Base-by-base conservation (phyloP, 2,797 vertebrate species). In the Hylomyscus alleni region DNA sequence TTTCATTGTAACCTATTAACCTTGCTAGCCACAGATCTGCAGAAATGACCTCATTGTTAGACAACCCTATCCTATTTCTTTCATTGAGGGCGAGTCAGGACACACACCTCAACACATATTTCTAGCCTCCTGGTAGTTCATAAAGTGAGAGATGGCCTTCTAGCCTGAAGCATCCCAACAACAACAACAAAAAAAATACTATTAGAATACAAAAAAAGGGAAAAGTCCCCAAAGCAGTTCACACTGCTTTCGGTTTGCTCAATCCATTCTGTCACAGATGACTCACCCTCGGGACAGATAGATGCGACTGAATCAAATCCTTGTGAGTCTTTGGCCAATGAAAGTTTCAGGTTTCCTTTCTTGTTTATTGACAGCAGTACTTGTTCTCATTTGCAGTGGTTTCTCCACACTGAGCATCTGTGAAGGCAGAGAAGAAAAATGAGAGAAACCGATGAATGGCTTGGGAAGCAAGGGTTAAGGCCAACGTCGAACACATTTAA, bases 11-110 rank as follows among this genome's bases (percentile, higher is more conserved):
- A 78, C 65, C 50, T 29, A 73, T 37, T 3, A 9, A 54, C 72
- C 58, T 93, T 90, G 44, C 76, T n/a, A 31, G 84, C 69, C 75
- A 56, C 2, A 40, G 37, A 83, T 44, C 47, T 85, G 29, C 58
- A 94, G 76, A 95, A 96, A 47, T 60, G 4, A 72, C 26, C 69
- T 93, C 20, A 19, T 4, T 37, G 24, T 60, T 81, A 80, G 60
- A 77, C 95, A 94, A 52, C 17, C 1, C 10, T 47, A 60, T 8
- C 67, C 44, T 15, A 1, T 20, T 19, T 77, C 54, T n/a, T 88
- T 77, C 40, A 24, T 11, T 75, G 72, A 81, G 13, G 50, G 44
- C 87, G 10, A 37, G 69, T 92, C n/a, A 50, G 58, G 75, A 44
- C 9, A 37, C 77, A 89, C 13, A 22, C 50, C 19, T 87, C 80